Evolutionary conservation across 2,797 vertebrate species (phyloP), one percentile per base, ranked within the genome.

Genomic region (Darevskia nairensis): DNA sequence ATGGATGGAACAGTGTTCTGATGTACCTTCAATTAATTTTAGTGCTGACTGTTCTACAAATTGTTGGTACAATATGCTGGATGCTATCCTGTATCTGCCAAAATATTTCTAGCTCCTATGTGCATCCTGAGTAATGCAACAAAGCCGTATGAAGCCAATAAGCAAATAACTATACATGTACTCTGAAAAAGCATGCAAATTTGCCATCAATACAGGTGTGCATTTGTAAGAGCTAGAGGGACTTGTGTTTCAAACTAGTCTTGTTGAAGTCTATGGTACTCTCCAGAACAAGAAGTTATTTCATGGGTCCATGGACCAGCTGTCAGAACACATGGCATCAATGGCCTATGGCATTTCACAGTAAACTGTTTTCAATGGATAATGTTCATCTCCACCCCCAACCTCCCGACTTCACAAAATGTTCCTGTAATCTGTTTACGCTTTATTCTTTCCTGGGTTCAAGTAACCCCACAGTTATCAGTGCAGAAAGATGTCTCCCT

Each of bases 1-100:
- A 0, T 1, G 0, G 78, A 19, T 3, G 79, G 50, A 8, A 82
- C 39, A 7, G 80, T 8, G 5, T 69, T 89, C 55, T 85, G 44
- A 88, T 61, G 50, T 29, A 71, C 29, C 2, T 7, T 35, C 59
- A 80, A 46, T 29, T 11, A 79, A 90, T 75, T 15, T n/a, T 88
- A 88, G 17, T 17, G 77, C 21, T 46, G 87, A 93, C 81, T 86
- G 90, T 76, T 17, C 84, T 71, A 50, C 27, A 35, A 82, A 89
- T 59, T 32, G 17, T 15, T 69, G 19, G 72, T 74, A 85, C 46
- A 89, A 44, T 19, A 69, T 82, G 76, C 84, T 94, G 76, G 8
- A 89, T 41, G 93, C 90, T 86, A 86, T 17, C 78, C 75, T 78
- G 4, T 90, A 71, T 89, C 0, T 2, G 69, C 76, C 59, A 90